Evolutionary conservation across 2,888 invertebrate species (phyloP), one percentile per base, ranked within the genome.

Genomic region (Ecliptopera silaceata): DNA sequence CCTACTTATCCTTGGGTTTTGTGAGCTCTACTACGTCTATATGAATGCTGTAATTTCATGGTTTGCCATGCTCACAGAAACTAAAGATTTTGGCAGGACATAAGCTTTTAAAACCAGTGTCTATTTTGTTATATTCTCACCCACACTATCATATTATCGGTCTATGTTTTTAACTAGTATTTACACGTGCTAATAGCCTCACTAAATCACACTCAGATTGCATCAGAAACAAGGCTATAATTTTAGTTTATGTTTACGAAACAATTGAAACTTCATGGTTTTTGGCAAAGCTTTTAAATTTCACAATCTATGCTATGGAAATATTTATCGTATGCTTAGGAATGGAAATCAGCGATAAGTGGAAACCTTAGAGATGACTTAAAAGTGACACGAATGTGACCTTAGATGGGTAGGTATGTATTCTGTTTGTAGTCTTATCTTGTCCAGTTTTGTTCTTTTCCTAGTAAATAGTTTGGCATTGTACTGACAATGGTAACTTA

Each of bases 231-330:
- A 36, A 36, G 36, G 15, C 15, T 36, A 36, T 36, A 6, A 36
- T 36, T 36, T 36, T 36, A 6, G 6, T 36, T 36, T 41, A 22
- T 13, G 22, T 46, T 46, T 22, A 46, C 46, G 20, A 13, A 46
- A 46, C 34, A 34, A 36, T 45, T 18, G n/a, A 11, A 20, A 34
- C 45, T 45, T 45, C 32, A 34, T 20, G 46, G 34, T 34, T 46
- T 36, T 46, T 10, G 13, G 13, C 13, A 46, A 45, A 46, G 15
- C 46, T 46, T 36, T 46, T 46, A 20, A n/a, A 13, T 36, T 46
- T 13, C 34, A 15, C 36, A 34, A 45, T 32, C 13, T n/a, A 4
- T 13, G 20, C 34, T 22, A n/a, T 18, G 46, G 12, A 17, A 45
- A 46, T 32, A 45, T 32, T 45, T 32, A 45, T 20, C 15, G 29